These are phyloP conservation scores for Chlorodrepanis virens DNA, from an alignment of 2,113 vertebrate genomes.

Conservation along the genomic window DNA sequence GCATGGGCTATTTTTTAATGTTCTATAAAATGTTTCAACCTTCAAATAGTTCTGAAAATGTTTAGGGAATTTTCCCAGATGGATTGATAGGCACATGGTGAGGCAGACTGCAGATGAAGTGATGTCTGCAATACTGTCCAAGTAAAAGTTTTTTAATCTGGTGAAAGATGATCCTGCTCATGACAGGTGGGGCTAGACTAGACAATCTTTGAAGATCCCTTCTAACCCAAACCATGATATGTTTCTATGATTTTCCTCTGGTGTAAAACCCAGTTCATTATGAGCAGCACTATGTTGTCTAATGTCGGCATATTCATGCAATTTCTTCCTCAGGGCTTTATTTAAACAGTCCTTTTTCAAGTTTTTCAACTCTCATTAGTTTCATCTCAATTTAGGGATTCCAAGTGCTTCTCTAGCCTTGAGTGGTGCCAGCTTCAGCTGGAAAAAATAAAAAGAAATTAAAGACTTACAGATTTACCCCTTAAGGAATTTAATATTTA, in stretches of 20 bases:
- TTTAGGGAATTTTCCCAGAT: not conserved
- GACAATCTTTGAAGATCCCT: not conserved
- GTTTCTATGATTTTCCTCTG: not conserved
- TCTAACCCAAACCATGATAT: not conserved
- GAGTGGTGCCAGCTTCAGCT: not conserved
- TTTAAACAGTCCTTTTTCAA: not conserved
- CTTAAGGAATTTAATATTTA: slow-evolving; percentile 18
- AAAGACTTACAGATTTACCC: not conserved
- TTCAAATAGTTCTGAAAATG: not conserved
- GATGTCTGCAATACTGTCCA: not conserved
- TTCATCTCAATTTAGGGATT: not conserved
- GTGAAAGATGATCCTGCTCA: not conserved
- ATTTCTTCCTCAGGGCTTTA: not conserved
- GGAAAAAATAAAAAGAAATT: not conserved
- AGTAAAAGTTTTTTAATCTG: not conserved
- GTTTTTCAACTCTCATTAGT: not conserved
- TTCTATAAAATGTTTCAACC: not conserved
- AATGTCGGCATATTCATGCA: not conserved
- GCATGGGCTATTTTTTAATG: not conserved
- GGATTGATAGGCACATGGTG: not conserved
- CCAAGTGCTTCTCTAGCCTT: not conserved
- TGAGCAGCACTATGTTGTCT: not conserved
- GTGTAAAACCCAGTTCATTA: not conserved
- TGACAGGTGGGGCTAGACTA: not conserved
- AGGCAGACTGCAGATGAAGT: not conserved